Evolutionary conservation across 2,888 invertebrate genomes (phyloP), one percentile per base, ranked within the genome.

Genomic region (Cryptocephalus primarius): DNA sequence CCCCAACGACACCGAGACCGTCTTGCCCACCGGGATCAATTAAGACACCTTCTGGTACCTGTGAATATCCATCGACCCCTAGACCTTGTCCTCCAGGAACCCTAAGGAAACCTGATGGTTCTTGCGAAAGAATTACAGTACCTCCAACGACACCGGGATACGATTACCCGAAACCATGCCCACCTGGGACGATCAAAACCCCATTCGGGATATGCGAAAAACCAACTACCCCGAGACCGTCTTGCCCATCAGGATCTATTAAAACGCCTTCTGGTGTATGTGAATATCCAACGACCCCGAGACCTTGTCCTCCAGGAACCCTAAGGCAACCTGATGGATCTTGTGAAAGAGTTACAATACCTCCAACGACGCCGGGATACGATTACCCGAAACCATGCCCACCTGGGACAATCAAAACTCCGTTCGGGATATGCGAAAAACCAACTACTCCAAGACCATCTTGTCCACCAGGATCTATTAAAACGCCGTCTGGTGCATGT

Each of bases 1-100:
- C n/a, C 13, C 36, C 45, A 40, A 33, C 46, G 38, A 39, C 45
- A 8, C 36, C 36, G 6, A 36, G 36, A 36, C 36, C 36, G 36
- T 11, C 47, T 11, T 57, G 57, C 45, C 47, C 51, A 14, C 48
- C 53, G 10, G 55, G 55, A 10, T 47, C 44, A 32, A 34, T 48
- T 41, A 44, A 47, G 14, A 48, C 49, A 31, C 45, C 53, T 9
- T 49, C 51, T 31, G 57, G 57, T 4, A 43, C 43, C 8, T 60
- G 58, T 36, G n/a, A n/a, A 36, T 12, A n/a, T 36, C 36, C 36
- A 4, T 4, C 36, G 12, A 36, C 52, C 11, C 43, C 44, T 34
- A 42, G 14, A 6, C 39, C 42, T 39, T 50, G 50, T 47, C 47
- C 44, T 31, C 32, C 4, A 2, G 50, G 48, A 14, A 44, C 42